phyloP scores from a whole-genome alignment of 23 tunicate genomes.

The Styela plicata region DNA sequence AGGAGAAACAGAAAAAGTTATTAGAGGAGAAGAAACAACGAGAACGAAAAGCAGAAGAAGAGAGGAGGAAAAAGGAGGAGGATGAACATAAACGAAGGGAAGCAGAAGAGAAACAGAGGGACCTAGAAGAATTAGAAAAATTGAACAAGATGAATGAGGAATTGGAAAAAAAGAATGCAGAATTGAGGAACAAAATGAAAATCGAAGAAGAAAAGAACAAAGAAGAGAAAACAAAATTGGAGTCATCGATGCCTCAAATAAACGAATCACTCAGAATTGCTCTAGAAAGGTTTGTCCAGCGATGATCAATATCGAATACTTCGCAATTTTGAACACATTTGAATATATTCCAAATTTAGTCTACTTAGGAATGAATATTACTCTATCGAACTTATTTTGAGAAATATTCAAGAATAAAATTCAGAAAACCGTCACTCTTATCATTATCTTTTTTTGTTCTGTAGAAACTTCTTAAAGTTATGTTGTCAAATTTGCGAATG shows the following conservation, averaged over 20 bases:
- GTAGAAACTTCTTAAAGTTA: no score
- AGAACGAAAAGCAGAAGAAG: slow-evolving; percentile 15
- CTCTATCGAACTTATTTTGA: no score
- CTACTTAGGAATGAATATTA: no score
- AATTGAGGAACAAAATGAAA: neutral
- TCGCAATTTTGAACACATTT: no score
- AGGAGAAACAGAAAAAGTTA: neutral
- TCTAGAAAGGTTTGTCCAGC: slow-evolving; percentile 21
- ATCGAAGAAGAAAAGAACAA: neutral
- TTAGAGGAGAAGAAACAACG: neutral
- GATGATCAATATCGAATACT: no score
- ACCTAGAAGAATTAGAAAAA: slow-evolving; percentile 54
- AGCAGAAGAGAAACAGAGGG: slow-evolving; percentile 56
- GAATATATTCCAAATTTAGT: no score
- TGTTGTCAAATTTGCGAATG: no score
- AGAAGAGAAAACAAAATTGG: neutral
- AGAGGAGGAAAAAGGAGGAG: neutral
- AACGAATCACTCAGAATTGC: slow-evolving; percentile 17
- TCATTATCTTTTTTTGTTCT: no score
- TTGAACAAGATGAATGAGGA: slow-evolving; percentile 20
- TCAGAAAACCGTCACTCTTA: no score
- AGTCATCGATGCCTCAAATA: neutral
- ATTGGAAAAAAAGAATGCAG: slow-evolving; percentile 17
- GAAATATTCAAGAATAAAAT: no score
- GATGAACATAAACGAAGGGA: slow-evolving; percentile 47